Conservation (phyloP, 2,113 vertebrate genomes). For the Rhea pennata region DNA sequence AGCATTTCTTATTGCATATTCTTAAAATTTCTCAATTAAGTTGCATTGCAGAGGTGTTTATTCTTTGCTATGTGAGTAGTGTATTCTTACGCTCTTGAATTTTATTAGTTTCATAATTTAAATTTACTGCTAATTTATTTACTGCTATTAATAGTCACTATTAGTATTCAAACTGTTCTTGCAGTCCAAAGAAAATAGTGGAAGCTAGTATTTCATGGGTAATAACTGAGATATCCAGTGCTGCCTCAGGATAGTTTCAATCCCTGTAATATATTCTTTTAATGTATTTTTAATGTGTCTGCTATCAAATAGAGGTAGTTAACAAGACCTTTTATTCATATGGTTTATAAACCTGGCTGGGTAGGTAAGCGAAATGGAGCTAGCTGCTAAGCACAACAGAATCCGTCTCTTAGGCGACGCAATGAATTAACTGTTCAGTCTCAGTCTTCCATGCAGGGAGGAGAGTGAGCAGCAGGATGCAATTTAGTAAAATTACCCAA, state of each 20-base stretch:
- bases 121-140: neutral
- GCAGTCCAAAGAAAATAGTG: neutral
- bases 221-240: accelerated
- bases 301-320: neutral
- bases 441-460: accelerated
- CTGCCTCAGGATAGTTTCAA: neutral
- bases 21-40: neutral
- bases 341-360: neutral
- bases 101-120: neutral
- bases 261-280: neutral
- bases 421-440: accelerated
- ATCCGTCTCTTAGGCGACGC: neutral
- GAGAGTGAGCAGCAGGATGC: neutral
- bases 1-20: neutral
- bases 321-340: neutral
- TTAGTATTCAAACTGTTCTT: neutral
- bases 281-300: neutral
- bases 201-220: neutral
- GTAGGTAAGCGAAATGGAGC: neutral
- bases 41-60: neutral
- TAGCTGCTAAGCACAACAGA: neutral
- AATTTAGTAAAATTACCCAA: neutral
- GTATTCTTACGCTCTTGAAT: neutral
- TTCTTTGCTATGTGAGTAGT: neutral
- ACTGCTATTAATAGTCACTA: neutral